Evolutionary conservation across 2,797 vertebrate species (phyloP), one percentile per base, ranked within the genome.

Genomic region (Rhyacichthys aspro): DNA sequence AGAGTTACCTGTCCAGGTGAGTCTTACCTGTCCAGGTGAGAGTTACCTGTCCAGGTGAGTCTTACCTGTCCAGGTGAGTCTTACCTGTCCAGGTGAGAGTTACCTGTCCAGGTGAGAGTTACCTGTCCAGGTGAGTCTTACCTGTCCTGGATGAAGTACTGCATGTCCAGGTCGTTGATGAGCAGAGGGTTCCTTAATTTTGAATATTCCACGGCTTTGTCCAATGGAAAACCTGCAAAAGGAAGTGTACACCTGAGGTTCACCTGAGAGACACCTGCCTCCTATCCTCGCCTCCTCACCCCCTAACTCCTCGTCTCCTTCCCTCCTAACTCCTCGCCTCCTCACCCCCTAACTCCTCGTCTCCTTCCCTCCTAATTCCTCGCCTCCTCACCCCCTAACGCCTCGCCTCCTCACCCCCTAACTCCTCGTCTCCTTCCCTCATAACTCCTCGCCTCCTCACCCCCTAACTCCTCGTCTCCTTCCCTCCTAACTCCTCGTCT

Each of bases 91-190:
- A 2, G 19, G 19, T 23, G 19, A 23, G 19, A 23, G 37, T 7
- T 5, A 10, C 37, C 37, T 38, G 37, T 12, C 9, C 37, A 7
- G 37, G 38, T 28, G 32, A 63, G 54, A n/a, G n/a, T n/a, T 5
- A 38, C 37, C 37, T 38, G 37, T 12, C 9, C 37, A 7, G 37
- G 38, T 28, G 32, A 63, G 54, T 23, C 32, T 8, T 87, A 98
- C 97, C 97, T 96, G 92, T 98, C 97, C 87, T 98, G 96, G 84
- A 99, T 98, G 75, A 94, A 98, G 91, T 96, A 98, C 84, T 99
- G 97, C 96, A 97, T 99, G 72, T 98, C 94, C 79, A 99, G 93
- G 83, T 99, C 97, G 33, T 99, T 99, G 82, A 99, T 96, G 61
- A 98, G 92, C 75, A 98, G 94, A 0, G 97, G 96, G 47, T 94